Conservation (phyloP, 2,113 vertebrate species). For the Thamnaconus septentrionalis region DNA sequence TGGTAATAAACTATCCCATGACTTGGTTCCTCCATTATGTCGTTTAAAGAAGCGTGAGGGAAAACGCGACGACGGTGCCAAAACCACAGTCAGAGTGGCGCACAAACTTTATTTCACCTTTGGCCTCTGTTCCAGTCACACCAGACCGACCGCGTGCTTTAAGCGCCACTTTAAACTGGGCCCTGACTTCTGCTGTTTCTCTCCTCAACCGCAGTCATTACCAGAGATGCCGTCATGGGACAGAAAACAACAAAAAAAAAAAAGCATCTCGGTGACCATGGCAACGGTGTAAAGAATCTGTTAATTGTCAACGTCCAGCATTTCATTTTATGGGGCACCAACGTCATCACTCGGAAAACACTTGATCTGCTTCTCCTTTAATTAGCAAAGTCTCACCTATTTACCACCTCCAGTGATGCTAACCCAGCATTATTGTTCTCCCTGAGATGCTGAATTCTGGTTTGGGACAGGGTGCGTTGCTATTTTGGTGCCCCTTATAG, state of each 20-base stretch:
- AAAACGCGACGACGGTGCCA: slow-evolving; percentile 45
- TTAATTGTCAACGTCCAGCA: background rate
- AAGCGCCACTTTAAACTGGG: slow-evolving; percentile 25
- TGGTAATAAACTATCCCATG: slow-evolving; percentile 63
- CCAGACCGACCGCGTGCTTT: slow-evolving; percentile 19
- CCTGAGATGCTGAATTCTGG: no score
- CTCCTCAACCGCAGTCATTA: slow-evolving; percentile 25
- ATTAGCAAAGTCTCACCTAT: slow-evolving; percentile 16
- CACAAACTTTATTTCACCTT: slow-evolving; percentile 64
- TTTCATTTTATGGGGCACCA: background rate
- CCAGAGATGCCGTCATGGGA: slow-evolving; percentile 8
- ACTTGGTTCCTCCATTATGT: slow-evolving; percentile 69
- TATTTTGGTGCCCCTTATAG: no score
- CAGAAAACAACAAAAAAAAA: background rate
- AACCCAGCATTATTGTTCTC: no score
- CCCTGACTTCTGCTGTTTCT: slow-evolving; percentile 32
- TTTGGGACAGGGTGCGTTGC: no score
- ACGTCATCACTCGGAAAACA: slow-evolving; percentile 19
- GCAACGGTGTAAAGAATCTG: no score
- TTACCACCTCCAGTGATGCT: background rate
- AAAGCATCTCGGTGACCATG: slow-evolving; percentile 12
- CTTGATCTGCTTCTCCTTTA: no score
- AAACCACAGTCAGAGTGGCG: slow-evolving; percentile 55
- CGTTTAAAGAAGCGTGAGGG: slow-evolving; percentile 55
- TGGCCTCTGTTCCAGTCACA: slow-evolving; percentile 44